phyloP scores from a whole-genome alignment of 2,888 invertebrate genomes.

The Caenorhabditis becei region DNA sequence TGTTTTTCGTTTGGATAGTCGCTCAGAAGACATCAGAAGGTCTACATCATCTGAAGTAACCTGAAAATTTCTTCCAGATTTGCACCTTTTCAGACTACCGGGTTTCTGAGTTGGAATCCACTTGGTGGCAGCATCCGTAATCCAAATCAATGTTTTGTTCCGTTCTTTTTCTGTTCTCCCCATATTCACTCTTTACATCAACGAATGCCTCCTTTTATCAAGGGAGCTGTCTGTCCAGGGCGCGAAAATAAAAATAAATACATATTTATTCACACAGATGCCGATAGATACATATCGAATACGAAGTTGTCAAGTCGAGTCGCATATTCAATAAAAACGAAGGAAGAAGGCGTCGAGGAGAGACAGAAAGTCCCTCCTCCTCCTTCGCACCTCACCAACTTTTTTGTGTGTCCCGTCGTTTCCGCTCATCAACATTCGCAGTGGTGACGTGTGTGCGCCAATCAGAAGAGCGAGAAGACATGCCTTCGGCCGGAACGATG shows the following conservation, averaged over 20 bases:
- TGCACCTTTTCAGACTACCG: too few relatives aligned
- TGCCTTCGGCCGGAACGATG: conserved; percentile 2
- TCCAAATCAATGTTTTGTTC: too few relatives aligned
- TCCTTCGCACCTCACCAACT: not conserved
- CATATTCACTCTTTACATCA: too few relatives aligned
- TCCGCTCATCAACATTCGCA: conserved; percentile 11
- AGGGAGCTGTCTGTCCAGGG: not conserved
- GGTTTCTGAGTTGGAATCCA: too few relatives aligned
- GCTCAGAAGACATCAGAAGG: too few relatives aligned
- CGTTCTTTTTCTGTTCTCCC: too few relatives aligned
- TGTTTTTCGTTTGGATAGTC: too few relatives aligned
- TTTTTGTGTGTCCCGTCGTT: conserved; percentile 14
- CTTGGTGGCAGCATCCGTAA: too few relatives aligned
- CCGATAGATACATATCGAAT: not conserved
- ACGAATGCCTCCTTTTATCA: not conserved
- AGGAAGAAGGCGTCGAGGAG: not conserved
- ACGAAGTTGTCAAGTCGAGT: not conserved
- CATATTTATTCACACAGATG: not conserved
- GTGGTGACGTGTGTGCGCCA: not conserved
- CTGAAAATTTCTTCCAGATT: too few relatives aligned
- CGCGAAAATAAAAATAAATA: too few relatives aligned
- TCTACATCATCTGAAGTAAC: too few relatives aligned
- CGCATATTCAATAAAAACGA: conserved; percentile 12
- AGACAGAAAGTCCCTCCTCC: not conserved
- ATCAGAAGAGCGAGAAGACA: conserved; percentile 8